phyloP scores from a whole-genome alignment of 37 sponge, comb jelly and placozoan genomes.

The Crambe crambe region DNA sequence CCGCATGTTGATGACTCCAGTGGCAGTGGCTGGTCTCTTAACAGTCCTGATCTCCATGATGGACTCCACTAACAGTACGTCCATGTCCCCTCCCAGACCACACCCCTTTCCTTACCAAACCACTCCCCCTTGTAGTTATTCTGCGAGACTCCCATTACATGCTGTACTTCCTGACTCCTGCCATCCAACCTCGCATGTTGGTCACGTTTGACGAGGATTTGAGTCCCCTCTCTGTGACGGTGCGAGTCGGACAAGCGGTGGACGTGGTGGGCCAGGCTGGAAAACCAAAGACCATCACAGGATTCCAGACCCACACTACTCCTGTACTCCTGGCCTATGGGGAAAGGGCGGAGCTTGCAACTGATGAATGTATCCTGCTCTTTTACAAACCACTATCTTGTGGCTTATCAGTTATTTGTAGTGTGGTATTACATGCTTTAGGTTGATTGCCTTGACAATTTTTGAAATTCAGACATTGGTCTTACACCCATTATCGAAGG shows the following conservation, averaged over 20 bases:
- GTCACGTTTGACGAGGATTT: conserved; percentile 89
- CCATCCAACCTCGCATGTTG: conserved; percentile 99
- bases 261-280: conserved; percentile 96
- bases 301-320: conserved; percentile 96
- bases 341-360: conserved; percentile 95
- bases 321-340: conserved; percentile 92
- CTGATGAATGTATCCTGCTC: conserved; percentile 87
- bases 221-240: conserved; percentile 82
- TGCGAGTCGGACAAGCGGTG: conserved; percentile 97
- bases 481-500: conserved; percentile 90
- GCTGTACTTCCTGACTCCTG: conserved; percentile 88
- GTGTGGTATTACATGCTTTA: neutral
- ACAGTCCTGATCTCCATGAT: conserved; percentile 70
- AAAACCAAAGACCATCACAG: conserved; percentile 93
- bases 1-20: conserved; percentile 81
- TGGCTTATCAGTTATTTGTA: neutral
- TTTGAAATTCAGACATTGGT: conserved; percentile 47
- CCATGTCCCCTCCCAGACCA: neutral
- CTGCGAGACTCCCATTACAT: conserved; percentile 81
- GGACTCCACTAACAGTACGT: conserved; percentile 86
- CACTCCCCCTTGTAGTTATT: conserved; percentile 33
- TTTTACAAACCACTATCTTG: neutral
- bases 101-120: neutral
- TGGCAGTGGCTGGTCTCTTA: conserved; percentile 88
- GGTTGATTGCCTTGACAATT: conserved; percentile 7